Evolutionary conservation across 30 jellyfish, hydroid and myxozoan species (phyloP), one percentile per base, ranked within the genome.

Genomic region (Haliclystus octoradiatus): DNA sequence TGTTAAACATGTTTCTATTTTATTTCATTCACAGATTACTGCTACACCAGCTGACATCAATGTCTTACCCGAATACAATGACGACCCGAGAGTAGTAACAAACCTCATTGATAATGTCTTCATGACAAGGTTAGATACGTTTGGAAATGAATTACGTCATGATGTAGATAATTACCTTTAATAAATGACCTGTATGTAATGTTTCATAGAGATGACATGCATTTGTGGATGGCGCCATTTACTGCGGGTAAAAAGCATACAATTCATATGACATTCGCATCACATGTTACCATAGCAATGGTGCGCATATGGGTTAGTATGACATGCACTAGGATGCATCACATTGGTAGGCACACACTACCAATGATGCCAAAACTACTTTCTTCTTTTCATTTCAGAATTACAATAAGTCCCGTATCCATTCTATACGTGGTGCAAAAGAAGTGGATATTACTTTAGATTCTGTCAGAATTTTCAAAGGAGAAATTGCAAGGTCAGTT

Each of bases 41-140:
- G 98, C 98, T 15, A 74, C 76, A 57, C 98, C 98, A n/a, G 68
- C 91, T 9, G 98, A 89, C 52, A 89, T 89, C 31, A 89, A 89
- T 34, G 60, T 89, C 52, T 77, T 89, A 32, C 85, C 95, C 30
- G 98, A 80, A 71, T 89, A 89, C 60, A 80, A 76, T n/a, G 93
- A 82, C 26, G 98, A 89, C 63, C 98, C 98, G 5, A 51, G 98
- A 70, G 91, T 82, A 26, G 93, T 89, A 19, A n/a, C 89, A 19
- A 89, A 89, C 30, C 83, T 89, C 50, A 72, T 66, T 27, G 98
- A 89, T 75, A 95, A 95, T 28, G 90, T 77, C 47, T 89, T 81
- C 53, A 66, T 89, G 95, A 89, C 98, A 50, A 89, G 96, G 96
- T 77, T 33, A 61, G 53, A 1, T 27, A 19, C 28, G n/a, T n/a